A percentile compares a stretch with the other conserved stretches of the same genome.
Conservation (phyloP, 2,888 invertebrate species). For the Stenodera caucasica region DNA sequence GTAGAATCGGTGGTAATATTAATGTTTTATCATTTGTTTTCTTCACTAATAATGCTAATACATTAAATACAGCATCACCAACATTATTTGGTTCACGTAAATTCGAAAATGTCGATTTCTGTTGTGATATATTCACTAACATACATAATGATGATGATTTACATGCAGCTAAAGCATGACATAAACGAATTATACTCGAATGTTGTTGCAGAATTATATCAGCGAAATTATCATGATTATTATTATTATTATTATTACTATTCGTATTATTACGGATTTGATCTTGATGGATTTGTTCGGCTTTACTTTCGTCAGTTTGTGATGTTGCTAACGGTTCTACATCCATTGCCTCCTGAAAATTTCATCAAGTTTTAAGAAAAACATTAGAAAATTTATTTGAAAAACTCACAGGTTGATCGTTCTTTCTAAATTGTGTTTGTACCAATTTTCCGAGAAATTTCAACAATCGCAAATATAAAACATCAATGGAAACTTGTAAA, state of each 20-base stretch:
- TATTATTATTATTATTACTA: not conserved
- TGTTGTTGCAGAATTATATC: conserved; percentile 75
- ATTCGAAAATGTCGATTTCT: conserved; percentile 48
- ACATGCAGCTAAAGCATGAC: conserved; percentile 79
- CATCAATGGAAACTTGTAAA: conserved; percentile 70
- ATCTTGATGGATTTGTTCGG: conserved; percentile 61
- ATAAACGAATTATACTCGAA: conserved; percentile 78
- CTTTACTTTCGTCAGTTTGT: conserved; percentile 87
- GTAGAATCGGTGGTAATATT: conserved; percentile 76
- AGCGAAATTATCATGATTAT: conserved; percentile 58
- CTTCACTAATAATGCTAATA: conserved; percentile 75
- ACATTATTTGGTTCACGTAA: conserved; percentile 72
- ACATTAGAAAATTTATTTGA: not conserved
- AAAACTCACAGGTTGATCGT: conserved; percentile 48
- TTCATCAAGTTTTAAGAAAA: not conserved
- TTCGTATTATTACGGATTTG: conserved; percentile 19
- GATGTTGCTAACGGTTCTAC: conserved; percentile 54
- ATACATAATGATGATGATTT: conserved; percentile 70
- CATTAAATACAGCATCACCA: conserved; percentile 85
- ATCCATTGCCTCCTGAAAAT: conserved; percentile 54
- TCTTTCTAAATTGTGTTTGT: conserved; percentile 63
- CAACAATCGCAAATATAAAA: conserved; percentile 71
- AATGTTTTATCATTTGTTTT: conserved; percentile 74
- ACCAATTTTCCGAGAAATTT: conserved; percentile 65
- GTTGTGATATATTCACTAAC: conserved; percentile 56